Conservation (phyloP, 2,797 vertebrate species). For the Alfaro cultratus region DNA sequence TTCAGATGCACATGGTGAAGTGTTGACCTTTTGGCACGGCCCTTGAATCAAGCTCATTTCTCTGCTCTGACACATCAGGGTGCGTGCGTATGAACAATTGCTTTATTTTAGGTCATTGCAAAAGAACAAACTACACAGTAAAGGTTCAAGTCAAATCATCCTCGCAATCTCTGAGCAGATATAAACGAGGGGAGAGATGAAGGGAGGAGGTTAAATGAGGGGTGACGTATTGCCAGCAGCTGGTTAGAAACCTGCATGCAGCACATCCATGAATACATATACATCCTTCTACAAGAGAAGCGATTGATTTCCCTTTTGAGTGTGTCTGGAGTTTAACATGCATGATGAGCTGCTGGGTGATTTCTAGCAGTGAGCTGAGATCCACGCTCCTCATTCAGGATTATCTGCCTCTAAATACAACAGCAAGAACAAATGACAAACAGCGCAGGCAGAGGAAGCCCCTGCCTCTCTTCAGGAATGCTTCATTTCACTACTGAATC, state of each 20-base stretch:
- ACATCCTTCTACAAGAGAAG: constrained; percentile 50
- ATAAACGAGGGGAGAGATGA: constrained; percentile 30
- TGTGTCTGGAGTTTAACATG: constrained; percentile 77
- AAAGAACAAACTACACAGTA: constrained; percentile 14
- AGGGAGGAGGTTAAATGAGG: constrained; percentile 53
- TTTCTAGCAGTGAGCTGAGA: constrained; percentile 68
- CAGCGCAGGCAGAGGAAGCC: constrained; percentile 59
- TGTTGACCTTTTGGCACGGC: constrained; percentile 7
- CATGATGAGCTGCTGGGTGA: constrained; percentile 65
- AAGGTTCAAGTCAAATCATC: constrained; percentile 39
- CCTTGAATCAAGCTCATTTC: not conserved
- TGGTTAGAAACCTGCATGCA: constrained; percentile 28
- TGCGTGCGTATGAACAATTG: constrained; percentile 16
- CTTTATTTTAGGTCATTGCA: constrained; percentile 12
- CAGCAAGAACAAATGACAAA: constrained; percentile 58
- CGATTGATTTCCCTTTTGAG: constrained; percentile 75
- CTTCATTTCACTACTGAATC: constrained; percentile 66
- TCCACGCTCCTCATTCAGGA: constrained; percentile 62
- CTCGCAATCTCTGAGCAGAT: constrained; percentile 14
- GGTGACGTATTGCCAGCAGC: constrained; percentile 48
- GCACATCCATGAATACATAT: not conserved
- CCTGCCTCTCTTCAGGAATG: constrained; percentile 15
- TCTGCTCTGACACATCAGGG: not conserved
- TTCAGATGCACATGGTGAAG: constrained; percentile 14
- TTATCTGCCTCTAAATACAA: constrained; percentile 79